Evolutionary conservation across 2,113 vertebrate species (phyloP).

Genomic region (Arizona elegans): DNA sequence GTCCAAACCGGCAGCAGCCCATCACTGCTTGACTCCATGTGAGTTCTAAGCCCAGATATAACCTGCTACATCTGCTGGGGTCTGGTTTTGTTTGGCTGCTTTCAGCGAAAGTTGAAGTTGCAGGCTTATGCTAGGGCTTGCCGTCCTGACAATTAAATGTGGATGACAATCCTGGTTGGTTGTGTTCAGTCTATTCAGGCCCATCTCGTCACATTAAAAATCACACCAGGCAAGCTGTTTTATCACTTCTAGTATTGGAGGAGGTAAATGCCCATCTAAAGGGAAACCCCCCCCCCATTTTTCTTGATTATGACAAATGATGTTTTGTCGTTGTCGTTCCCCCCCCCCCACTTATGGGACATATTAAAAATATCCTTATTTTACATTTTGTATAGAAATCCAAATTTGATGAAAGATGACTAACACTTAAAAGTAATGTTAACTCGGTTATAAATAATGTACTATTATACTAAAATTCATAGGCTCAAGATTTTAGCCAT

Average conservation of each 20-base stretch:
- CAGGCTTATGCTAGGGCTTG: background rate
- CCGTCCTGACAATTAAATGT: background rate
- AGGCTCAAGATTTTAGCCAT: background rate
- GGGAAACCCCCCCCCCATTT: slow-evolving; percentile 54
- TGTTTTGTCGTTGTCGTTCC: slow-evolving; percentile 44
- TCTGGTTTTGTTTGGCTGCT: background rate
- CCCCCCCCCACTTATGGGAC: slow-evolving; percentile 52
- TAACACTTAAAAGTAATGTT: slow-evolving; percentile 56
- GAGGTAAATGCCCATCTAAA: slow-evolving; percentile 63
- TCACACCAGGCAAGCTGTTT: slow-evolving; percentile 63
- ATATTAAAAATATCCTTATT: slow-evolving; percentile 64
- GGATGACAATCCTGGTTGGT: background rate
- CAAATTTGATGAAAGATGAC: slow-evolving; percentile 66
- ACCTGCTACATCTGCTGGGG: background rate
- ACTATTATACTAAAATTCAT: slow-evolving; percentile 27
- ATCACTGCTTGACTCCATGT: background rate
- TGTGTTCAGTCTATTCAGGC: slow-evolving; percentile 40
- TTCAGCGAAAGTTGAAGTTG: background rate
- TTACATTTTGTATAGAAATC: slow-evolving; percentile 61
- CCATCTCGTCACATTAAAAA: slow-evolving; percentile 65
- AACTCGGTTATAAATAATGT: slow-evolving; percentile 52
- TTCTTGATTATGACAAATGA: slow-evolving; percentile 65
- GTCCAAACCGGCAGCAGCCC: too few species aligned
- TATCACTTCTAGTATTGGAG: slow-evolving; percentile 67
- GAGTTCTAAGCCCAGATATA: background rate